A percentile compares a stretch with the other conserved stretches of the same genome.
phyloP scores from a whole-genome alignment of 2,888 invertebrate species.

The Conomelus anceps region DNA sequence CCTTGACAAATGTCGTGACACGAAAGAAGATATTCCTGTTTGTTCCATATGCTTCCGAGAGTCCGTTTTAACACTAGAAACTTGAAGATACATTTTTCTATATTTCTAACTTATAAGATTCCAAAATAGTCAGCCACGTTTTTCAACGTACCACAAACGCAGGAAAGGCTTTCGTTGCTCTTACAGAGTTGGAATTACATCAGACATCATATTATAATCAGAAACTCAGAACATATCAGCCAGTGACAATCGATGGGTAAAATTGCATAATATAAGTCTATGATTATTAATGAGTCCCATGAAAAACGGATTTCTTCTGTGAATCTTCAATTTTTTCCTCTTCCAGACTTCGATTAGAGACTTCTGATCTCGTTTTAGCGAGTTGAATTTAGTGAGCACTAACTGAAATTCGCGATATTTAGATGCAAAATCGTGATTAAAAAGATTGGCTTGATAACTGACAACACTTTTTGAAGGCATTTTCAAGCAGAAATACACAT shows the following conservation, averaged over 20 bases:
- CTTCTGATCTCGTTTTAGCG: neutral
- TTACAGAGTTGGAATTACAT: neutral
- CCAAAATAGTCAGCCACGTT: neutral
- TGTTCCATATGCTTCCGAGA: neutral
- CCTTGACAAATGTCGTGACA: neutral
- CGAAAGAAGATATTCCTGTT: neutral
- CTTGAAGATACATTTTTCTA: neutral
- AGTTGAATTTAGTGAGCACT: neutral
- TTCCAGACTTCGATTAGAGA: neutral
- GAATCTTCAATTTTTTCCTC: conserved; percentile 4
- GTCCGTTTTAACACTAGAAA: neutral
- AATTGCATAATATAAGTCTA: neutral
- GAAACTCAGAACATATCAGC: neutral
- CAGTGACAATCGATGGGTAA: neutral
- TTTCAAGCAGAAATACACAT: neutral
- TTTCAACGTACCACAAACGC: neutral
- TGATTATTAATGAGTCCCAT: neutral
- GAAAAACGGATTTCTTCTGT: neutral
- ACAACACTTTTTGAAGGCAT: neutral
- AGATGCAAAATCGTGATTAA: neutral
- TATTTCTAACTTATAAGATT: neutral
- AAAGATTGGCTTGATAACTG: neutral
- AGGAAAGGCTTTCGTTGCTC: neutral
- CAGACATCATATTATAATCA: neutral
- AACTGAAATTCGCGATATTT: neutral